phyloP scores from a whole-genome alignment of 2,888 invertebrate species.

The Gisinianus flammeolus region DNA sequence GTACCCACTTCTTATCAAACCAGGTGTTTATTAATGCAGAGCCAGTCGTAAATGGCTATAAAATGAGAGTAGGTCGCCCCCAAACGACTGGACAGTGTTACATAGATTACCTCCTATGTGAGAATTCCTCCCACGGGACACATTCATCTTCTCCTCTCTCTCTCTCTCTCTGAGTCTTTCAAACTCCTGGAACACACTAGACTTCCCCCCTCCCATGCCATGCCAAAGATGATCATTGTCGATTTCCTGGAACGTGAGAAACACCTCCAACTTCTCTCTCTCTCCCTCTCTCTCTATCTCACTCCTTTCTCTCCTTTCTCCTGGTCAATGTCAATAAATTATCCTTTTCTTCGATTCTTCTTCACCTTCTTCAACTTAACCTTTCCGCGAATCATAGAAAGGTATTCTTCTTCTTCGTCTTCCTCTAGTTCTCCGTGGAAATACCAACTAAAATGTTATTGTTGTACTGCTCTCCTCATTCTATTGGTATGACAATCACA shows the following conservation, averaged over 20 bases:
- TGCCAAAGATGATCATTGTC: slow-evolving; percentile 28
- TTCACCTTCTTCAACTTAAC: background rate
- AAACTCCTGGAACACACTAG: background rate
- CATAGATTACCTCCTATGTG: slow-evolving; percentile 28
- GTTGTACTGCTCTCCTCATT: too few relatives aligned
- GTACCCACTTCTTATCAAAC: background rate
- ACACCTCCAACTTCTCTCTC: slow-evolving; percentile 1
- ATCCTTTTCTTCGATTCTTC: background rate
- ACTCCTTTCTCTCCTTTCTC: background rate
- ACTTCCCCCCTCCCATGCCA: background rate
- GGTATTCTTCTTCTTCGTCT: background rate
- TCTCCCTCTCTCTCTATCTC: background rate
- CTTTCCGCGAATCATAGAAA: too few relatives aligned
- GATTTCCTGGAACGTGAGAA: slow-evolving; percentile 22
- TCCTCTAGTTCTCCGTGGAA: background rate
- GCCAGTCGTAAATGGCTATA: slow-evolving; percentile 37
- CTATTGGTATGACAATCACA: too few relatives aligned
- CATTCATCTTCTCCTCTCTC: slow-evolving; percentile 25
- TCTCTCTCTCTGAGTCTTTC: slow-evolving; percentile 4
- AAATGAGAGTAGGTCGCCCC: slow-evolving; percentile 38
- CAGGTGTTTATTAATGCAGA: slow-evolving; percentile 38
- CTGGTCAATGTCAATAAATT: background rate
- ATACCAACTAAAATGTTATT: background rate
- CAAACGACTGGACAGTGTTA: slow-evolving; percentile 30
- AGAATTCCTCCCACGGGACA: slow-evolving; percentile 22